Conservation (phyloP, 2,113 vertebrate genomes). For the Halichoeres trimaculatus region DNA sequence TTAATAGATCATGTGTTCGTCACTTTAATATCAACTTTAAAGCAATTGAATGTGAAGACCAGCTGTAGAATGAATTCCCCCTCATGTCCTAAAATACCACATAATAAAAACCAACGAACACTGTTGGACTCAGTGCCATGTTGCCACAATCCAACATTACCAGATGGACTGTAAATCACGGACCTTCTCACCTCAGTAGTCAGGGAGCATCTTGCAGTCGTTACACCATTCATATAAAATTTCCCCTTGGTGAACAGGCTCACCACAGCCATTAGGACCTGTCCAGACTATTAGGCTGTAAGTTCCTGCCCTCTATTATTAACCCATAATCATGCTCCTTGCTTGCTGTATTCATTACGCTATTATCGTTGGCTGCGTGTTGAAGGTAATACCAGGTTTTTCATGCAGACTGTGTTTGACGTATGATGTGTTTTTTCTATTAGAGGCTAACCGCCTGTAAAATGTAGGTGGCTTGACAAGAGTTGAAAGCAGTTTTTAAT, state of each 20-base stretch:
- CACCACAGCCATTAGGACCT: constrained; percentile 48
- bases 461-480: constrained; percentile 40
- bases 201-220: constrained; percentile 43
- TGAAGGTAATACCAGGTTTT: constrained; percentile 47
- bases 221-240: constrained; percentile 53
- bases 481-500: constrained; percentile 25
- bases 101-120: constrained; percentile 25
- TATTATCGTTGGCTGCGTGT: constrained; percentile 42
- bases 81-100: constrained; percentile 9
- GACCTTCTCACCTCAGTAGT: constrained; percentile 38
- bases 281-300: constrained; percentile 54
- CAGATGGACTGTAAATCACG: constrained; percentile 49
- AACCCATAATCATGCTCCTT: constrained; percentile 45
- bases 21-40: constrained; percentile 22
- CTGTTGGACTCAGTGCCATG: not conserved
- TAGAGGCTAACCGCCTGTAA: constrained; percentile 37
- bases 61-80: constrained; percentile 58
- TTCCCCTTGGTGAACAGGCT: constrained; percentile 43
- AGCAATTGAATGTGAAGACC: constrained; percentile 10
- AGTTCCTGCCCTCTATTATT: constrained; percentile 46
- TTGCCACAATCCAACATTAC: constrained; percentile 28
- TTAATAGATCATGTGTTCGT: constrained; percentile 12
- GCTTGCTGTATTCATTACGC: constrained; percentile 30
- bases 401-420: constrained; percentile 32
- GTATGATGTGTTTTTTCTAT: constrained; percentile 60